These are phyloP conservation scores for Tetragonula carbonaria DNA, from an alignment of 2,888 invertebrate genomes.

Conservation along the genomic window DNA sequence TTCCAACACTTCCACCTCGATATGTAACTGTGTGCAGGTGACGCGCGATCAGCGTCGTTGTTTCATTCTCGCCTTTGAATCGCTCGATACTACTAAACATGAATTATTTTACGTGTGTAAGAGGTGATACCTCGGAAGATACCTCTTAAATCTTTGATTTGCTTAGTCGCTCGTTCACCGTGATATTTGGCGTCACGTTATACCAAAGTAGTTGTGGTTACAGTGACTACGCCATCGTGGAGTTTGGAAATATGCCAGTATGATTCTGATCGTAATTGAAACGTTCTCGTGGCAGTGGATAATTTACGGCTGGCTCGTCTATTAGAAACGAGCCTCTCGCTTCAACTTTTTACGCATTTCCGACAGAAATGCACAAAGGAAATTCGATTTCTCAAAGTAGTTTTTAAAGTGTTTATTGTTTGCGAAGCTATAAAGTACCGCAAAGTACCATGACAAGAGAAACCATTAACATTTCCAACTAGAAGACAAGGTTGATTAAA, in stretches of 20 bases:
- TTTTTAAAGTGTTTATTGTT: neutral
- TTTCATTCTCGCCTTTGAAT: neutral
- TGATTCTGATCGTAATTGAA: neutral
- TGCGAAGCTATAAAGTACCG: neutral
- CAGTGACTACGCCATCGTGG: neutral
- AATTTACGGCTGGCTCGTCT: neutral
- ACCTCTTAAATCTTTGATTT: slow-evolving; percentile 26
- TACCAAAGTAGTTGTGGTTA: neutral
- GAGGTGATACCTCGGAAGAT: too few species aligned
- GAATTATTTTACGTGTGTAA: neutral
- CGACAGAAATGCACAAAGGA: neutral
- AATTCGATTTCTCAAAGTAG: neutral
- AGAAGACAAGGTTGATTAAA: slow-evolving; percentile 20
- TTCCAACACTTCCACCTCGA: too few species aligned
- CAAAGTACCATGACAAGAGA: neutral
- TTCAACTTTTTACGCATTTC: neutral
- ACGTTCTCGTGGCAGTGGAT: neutral
- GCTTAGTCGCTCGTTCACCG: neutral
- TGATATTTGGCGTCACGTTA: neutral
- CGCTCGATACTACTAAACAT: neutral
- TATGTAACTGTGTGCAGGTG: slow-evolving; percentile 12
- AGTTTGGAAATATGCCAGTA: slow-evolving; percentile 13
- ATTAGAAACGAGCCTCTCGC: neutral
- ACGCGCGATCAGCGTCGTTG: neutral
- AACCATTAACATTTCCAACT: slow-evolving; percentile 16